Percentiles rank a stretch among this genome's conserved stretches.
phyloP scores from a whole-genome alignment of 2,888 invertebrate species.

The Drosophila birchii region DNA sequence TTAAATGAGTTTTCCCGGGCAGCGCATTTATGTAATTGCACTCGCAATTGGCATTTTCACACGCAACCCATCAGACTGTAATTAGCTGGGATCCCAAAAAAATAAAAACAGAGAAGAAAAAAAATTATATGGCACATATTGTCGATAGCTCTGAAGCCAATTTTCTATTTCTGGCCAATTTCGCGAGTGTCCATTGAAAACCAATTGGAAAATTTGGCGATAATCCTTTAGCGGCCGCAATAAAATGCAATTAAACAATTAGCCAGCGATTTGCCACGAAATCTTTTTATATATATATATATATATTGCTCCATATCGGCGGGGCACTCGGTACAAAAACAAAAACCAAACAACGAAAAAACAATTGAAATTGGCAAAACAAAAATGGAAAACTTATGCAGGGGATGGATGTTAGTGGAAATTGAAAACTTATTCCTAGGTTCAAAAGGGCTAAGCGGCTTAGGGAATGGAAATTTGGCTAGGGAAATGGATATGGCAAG shows the following conservation, averaged over 20 bases:
- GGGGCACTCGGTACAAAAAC: background rate
- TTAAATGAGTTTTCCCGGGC: slow-evolving; percentile 58
- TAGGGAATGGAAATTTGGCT: slow-evolving; percentile 1
- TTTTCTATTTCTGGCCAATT: slow-evolving; percentile 7
- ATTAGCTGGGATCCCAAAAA: slow-evolving; percentile 45
- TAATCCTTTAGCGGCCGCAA: slow-evolving; percentile 51
- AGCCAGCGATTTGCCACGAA: slow-evolving; percentile 22
- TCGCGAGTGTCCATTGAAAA: slow-evolving; percentile 8
- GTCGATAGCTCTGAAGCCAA: background rate
- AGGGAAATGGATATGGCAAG: slow-evolving; percentile 10
- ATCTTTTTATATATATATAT: background rate
- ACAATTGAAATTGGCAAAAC: slow-evolving; percentile 19
- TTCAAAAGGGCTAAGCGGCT: slow-evolving; percentile 26
- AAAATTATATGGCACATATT: slow-evolving; percentile 11
- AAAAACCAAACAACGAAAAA: slow-evolving; percentile 21
- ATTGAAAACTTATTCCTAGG: slow-evolving; percentile 4
- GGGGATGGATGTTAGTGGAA: background rate
- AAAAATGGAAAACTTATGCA: slow-evolving; percentile 28
- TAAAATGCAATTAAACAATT: slow-evolving; percentile 63
- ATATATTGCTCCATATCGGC: slow-evolving; percentile 2
- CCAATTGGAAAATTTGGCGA: slow-evolving; percentile 22
- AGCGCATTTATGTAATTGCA: slow-evolving; percentile 57
- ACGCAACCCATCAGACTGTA: slow-evolving; percentile 41
- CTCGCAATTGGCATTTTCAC: slow-evolving; percentile 45
- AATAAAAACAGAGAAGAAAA: background rate